Evolutionary conservation across 2,797 vertebrate species (phyloP).

Genomic region (Rallus crepitans): DNA sequence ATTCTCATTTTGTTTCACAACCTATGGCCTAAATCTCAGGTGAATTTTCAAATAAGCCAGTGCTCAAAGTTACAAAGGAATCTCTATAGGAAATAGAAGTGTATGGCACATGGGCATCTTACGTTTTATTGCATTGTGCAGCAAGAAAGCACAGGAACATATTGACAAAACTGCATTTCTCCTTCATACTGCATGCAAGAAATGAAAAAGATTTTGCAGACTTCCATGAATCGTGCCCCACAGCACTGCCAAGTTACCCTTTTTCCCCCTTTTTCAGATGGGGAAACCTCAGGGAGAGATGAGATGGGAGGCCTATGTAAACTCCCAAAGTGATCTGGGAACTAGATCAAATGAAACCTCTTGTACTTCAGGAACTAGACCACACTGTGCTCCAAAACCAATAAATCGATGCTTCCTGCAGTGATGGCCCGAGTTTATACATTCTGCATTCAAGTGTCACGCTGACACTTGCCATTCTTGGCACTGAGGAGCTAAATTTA

Average conservation of each 20-base stretch:
- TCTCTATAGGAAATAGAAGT: not conserved
- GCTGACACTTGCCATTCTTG: not conserved
- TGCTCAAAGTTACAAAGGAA: not conserved
- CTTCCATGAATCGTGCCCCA: not conserved
- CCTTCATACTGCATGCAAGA: not conserved
- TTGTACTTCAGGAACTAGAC: not conserved
- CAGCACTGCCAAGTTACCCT: not conserved
- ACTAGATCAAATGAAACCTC: not conserved
- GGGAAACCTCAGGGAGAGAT: not conserved
- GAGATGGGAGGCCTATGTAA: not conserved
- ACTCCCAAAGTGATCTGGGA: not conserved
- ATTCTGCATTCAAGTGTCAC: not conserved
- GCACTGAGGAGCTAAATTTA: conserved; percentile 20
- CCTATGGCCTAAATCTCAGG: conserved; percentile 11
- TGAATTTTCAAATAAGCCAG: conserved; percentile 40
- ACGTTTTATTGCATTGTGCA: not conserved
- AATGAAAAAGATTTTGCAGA: not conserved
- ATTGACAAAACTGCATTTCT: not conserved
- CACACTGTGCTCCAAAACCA: not conserved
- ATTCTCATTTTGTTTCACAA: conserved; percentile 48
- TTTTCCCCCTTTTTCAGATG: not conserved
- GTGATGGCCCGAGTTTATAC: not conserved
- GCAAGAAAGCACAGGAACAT: not conserved
- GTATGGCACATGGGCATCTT: rapidly evolving
- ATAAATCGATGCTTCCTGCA: not conserved